Evolutionary conservation across 1,140 invertebrate genomes (phyloP), one percentile per base, ranked within the genome.

Genomic region (Pectinophora gossypiella): DNA sequence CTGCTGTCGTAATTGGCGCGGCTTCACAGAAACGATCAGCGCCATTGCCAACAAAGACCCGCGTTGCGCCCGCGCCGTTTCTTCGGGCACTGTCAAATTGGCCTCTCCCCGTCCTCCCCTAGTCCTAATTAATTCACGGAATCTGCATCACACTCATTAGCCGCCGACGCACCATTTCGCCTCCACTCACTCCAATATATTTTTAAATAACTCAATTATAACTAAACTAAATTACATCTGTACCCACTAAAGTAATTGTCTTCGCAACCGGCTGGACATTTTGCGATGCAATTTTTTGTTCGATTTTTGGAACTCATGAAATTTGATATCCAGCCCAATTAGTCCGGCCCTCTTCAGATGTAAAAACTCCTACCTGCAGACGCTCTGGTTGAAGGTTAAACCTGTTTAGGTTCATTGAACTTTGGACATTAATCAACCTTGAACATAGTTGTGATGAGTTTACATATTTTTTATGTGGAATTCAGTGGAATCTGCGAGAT

Each of bases 11-110:
- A 76, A 79, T 73, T 76, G 64, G 58, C 42, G 51, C 58, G 36
- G 57, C 66, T 81, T 72, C 77, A 64, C 40, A 63, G 73, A 80
- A 76, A 68, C 68, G 54, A 68, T 71, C 69, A 68, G 56, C 60
- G 65, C 56, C 48, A 61, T 54, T 61, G 52, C 59, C 55, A 62
- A 66, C 59, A 64, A 67, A 66, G 65, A 16, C 53, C 32, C 36
- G 48, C 36, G 42, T 32, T 21, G 42, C 53, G 32, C 47, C 23
- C 51, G 47, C 20, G 36, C 55, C 27, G 45, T 56, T 54, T 54
- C 61, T 68, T 55, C 50, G 46, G 64, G 55, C 63, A 51, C 50
- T 68, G 70, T 73, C 73, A 66, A 66, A 72, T 76, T 67, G 51
- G 64, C 59, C 51, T 16, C 27, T 54, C 19, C 19, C 20, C 59